Evolutionary conservation across 2,888 invertebrate species (phyloP), one percentile per base, ranked within the genome.

Genomic region (Drosophila borborema): DNA sequence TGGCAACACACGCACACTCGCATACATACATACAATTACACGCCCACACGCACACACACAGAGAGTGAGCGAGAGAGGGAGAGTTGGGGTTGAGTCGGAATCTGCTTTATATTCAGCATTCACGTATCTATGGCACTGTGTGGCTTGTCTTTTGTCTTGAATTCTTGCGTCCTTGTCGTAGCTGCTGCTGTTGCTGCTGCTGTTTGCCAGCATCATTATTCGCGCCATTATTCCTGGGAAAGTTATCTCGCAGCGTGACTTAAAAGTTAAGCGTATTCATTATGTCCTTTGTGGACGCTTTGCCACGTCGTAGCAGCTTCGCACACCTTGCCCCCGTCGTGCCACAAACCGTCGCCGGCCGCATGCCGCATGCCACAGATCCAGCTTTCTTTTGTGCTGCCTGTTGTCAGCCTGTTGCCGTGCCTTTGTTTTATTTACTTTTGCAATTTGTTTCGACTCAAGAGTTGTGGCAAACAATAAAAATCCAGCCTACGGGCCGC

Each of bases 181-280:
- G 65, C 45, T 46, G 60, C 23, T 56, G 20, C 40, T 51, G 60
- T 46, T 55, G 60, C 38, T 58, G 53, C 51, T 71, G 80, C 64
- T 79, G 82, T 75, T 77, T 81, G 84, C 73, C 84, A 74, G 85
- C 79, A 68, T 81, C 79, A 87, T 86, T 86, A 85, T 85, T 85
- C 83, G 85, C 86, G 73, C 82, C 85, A 86, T 86, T 86, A 86
- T 86, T 85, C 71, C 72, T 62, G 71, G 60, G 60, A 70, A 87
- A 85, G 74, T 85, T 86, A 86, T 85, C 82, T 85, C 78, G 65
- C 87, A 76, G 82, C 87, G 79, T 82, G 85, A 86, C 85, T 86
- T 87, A 87, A 87, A 85, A 86, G 86, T 86, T 86, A 87, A 86
- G 86, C 87, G 86, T 80, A 86, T 86, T 87, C 82, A 87, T 87